phyloP scores from a whole-genome alignment of 2,113 vertebrate species.

The Charadrius vociferus region DNA sequence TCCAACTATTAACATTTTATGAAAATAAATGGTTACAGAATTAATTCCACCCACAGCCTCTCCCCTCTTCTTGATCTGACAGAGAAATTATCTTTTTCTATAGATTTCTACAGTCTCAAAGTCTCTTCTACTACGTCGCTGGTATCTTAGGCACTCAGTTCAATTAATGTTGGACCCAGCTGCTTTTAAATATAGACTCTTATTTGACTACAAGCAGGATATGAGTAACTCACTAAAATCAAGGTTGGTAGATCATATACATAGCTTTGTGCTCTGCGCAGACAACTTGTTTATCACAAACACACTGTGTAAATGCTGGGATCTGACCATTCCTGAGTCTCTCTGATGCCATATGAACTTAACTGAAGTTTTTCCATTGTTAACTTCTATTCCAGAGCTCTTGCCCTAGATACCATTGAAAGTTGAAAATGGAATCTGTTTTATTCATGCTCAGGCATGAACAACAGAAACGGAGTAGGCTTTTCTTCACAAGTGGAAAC shows the following conservation, averaged over 20 bases:
- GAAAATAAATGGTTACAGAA: conserved; percentile 52
- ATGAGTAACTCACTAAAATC: not conserved
- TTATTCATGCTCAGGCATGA: not conserved
- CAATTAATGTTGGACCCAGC: not conserved
- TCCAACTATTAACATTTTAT: conserved; percentile 43
- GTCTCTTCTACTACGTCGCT: not conserved
- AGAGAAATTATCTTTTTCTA: not conserved
- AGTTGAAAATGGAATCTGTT: not conserved
- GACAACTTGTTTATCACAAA: not conserved
- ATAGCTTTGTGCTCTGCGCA: not conserved
- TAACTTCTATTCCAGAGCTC: not conserved
- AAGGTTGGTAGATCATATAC: not conserved
- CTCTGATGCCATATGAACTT: not conserved
- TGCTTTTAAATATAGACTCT: conserved; percentile 18
- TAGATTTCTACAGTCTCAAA: not conserved
- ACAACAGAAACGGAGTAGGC: not conserved
- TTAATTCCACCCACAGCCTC: conserved; percentile 45
- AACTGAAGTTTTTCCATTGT: not conserved
- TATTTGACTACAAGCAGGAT: not conserved
- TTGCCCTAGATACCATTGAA: not conserved
- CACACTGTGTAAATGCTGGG: not conserved
- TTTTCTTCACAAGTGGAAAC: not conserved
- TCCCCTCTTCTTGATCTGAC: conserved; percentile 11
- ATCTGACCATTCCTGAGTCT: not conserved
- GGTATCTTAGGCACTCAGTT: not conserved